Conservation (phyloP, 2,113 vertebrate genomes). For the Chloebia gouldiae region DNA sequence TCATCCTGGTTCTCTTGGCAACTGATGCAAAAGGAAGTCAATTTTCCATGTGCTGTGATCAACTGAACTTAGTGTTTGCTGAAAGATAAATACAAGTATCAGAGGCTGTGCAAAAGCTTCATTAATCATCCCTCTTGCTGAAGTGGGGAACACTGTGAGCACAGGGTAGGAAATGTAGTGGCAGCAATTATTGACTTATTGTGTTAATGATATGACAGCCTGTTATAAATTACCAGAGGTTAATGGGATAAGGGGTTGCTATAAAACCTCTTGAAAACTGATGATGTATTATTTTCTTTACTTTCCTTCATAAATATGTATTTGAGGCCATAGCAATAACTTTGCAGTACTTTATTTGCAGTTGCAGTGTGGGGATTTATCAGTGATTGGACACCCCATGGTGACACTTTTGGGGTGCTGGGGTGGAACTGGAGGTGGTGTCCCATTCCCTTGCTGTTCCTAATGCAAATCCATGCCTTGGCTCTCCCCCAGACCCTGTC, state of each 20-base stretch:
- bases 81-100: neutral
- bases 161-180: conserved; percentile 6
- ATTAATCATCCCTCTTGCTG: conserved; percentile 16
- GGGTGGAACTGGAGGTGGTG: neutral
- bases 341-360: neutral
- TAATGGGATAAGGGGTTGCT: conserved; percentile 59
- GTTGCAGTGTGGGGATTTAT: neutral
- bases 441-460: neutral
- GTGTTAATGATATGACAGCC: conserved; percentile 52
- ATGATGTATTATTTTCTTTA: conserved; percentile 36
- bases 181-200: conserved; percentile 58
- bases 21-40: neutral
- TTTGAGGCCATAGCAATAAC: neutral
- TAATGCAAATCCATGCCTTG: neutral
- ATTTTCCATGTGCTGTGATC: neutral
- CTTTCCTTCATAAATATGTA: conserved; percentile 42
- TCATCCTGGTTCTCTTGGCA: neutral
- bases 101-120: neutral
- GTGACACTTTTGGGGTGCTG: neutral
- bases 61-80: neutral
- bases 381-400: rapidly evolving
- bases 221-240: conserved; percentile 54
- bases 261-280: conserved; percentile 21
- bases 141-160: neutral
- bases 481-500: neutral